Base-by-base conservation (phyloP, 2,888 invertebrate genomes). In the Timema podura region DNA sequence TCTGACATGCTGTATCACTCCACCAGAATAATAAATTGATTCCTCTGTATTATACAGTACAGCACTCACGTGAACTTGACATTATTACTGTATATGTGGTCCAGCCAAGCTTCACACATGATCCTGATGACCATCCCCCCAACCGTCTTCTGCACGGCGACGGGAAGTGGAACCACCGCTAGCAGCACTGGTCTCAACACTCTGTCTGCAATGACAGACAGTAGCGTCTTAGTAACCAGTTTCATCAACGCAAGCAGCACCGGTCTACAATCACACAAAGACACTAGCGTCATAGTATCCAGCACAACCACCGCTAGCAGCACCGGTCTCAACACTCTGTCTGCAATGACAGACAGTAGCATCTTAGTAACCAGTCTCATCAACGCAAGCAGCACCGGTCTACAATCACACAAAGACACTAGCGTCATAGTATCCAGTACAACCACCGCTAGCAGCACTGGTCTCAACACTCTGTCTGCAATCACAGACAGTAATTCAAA, bases 31-130 rank as follows among this genome's bases (percentile, higher is more conserved):
- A 30, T 30, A 3, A 3, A 30, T 30, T 30, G 30, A 30, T 30
- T 30, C 1, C 30, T 30, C 30, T 30, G 30, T 30, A 30, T 30
- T 30, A 30, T 30, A 30, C 30, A 30, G 1, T 30, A 30, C 30
- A 30, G 30, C 30, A 48, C 47, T 69, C 59, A 83, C 84, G 83
- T 91, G 81, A 95, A 95, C 79, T 91, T 92, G 45, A 94, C 90
- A 80, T 89, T 89, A 74, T 91, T 89, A 65, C 88, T 87, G 79
- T 92, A 93, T 75, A 95, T 93, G 76, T 92, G 92, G 79, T 94
- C 92, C 68, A 95, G 82, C 93, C 93, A 94, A 0, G 93, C 89
- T 79, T 94, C 93, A 77, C 94, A 92, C 83, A 93, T 89, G 48
- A 94, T 88, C 78, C 89, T 88, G 48, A 95, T 82, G 68, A 92